Evolutionary conservation across 92 coral and sea anemone genomes (phyloP), one percentile per base, ranked within the genome.

Genomic region (Phenganax marumi): DNA sequence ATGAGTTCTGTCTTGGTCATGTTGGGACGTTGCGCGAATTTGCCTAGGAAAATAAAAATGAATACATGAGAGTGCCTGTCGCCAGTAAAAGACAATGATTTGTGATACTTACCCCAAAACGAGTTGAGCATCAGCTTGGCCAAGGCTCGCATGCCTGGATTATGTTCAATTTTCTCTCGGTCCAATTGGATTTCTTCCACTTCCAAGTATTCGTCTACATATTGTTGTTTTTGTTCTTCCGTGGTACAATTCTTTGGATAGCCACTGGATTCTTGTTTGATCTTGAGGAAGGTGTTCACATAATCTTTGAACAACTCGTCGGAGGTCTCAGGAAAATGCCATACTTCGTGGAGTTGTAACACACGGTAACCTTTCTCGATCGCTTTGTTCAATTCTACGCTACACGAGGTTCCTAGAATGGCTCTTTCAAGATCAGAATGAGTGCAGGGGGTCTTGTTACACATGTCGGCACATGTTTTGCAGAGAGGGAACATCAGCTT

Each of bases 291-390:
- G 17, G 63, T 56, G 63, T 56, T 56, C 21, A 56, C 63, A 19
- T 56, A 56, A 56, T 19, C 63, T 56, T 14, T 56, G 21, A 56
- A 56, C 63, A 56, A 56, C 7, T 72, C 77, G 77, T 72, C 53
- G 8, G 77, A 72, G 8, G 77, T 26, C n/a, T 72, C 77, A 23
- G 77, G 77, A 72, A 72, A 72, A 72, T 72, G 77, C 77, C 77
- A 72, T 51, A 72, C 77, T 52, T 24, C 77, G 77, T 72, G 77
- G 3, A 72, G 50, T 24, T 47, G 47, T 72, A 72, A 52, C 21
- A 72, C 52, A 4, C 63, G 17, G 63, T 56, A 56, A 19, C 7
- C 63, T 56, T 56, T 56, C 21, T 56, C 63, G n/a, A 72, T 24
- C 49, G 64, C 77, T 72, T 72, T 72, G 1, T 24, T 0, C 77